These are phyloP conservation scores for Patiria pectinifera DNA, from an alignment of 53 echinoderm and acorn worm species.

Conservation along the genomic window DNA sequence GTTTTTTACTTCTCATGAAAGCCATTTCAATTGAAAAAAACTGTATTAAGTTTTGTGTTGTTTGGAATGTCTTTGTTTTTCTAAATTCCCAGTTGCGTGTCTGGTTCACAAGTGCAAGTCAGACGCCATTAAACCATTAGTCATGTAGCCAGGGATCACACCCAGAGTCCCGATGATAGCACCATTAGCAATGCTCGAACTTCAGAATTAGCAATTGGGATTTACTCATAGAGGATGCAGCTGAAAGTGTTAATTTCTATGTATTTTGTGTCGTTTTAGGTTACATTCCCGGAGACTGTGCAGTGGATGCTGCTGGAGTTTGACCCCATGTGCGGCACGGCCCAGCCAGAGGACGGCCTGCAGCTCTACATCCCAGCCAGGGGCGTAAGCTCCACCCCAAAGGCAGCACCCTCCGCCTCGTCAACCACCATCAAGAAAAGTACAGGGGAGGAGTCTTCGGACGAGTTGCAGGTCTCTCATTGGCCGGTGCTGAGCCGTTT, in stretches of 20 bases:
- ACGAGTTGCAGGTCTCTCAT: constrained; percentile 58
- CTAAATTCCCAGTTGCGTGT: no score
- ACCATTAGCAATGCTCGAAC: no score
- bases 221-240: neutral
- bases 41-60: no score
- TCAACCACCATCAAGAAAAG: constrained; percentile 14
- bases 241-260: neutral
- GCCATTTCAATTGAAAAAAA: no score
- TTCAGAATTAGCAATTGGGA: no score
- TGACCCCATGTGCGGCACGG: constrained; percentile 95
- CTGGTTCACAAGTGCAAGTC: no score
- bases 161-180: no score
- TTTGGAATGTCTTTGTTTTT: no score
- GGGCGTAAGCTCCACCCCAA: constrained; percentile 21
- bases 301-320: constrained; percentile 97
- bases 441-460: constrained; percentile 42
- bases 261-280: constrained; percentile 53
- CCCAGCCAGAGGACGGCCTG: constrained; percentile 96
- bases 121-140: no score
- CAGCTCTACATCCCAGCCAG: constrained; percentile 87
- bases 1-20: no score
- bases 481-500: constrained; percentile 92
- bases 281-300: constrained; percentile 84
- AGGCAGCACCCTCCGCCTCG: constrained; percentile 2
- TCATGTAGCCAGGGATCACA: no score